A percentile compares a stretch with the other conserved stretches of the same genome.
phyloP scores from a whole-genome alignment of 1,140 invertebrate genomes.

The Philopotamus ludificatus region DNA sequence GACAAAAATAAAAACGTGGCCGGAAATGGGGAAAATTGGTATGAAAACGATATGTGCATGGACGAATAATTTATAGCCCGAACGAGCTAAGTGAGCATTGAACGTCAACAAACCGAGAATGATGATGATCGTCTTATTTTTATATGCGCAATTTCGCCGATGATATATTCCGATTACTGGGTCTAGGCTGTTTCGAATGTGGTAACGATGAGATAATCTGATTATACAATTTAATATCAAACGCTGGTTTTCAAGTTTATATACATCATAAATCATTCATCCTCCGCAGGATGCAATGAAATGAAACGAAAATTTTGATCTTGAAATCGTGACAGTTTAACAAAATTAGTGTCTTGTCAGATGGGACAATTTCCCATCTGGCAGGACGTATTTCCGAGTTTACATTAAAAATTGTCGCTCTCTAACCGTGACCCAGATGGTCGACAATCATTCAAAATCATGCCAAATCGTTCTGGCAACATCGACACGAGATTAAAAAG shows the following conservation, averaged over 20 bases:
- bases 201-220: too few relatives aligned
- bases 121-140: too few relatives aligned
- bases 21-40: too few relatives aligned
- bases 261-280: neutral
- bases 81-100: too few relatives aligned
- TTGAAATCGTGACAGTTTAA: neutral
- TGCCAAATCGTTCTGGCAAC: constrained; percentile 26
- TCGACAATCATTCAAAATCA: constrained; percentile 11
- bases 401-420: neutral
- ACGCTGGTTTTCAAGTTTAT: neutral
- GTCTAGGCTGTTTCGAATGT: too few relatives aligned
- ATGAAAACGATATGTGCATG: too few relatives aligned
- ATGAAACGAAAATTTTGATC: neutral
- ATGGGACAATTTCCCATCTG: neutral
- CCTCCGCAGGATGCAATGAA: neutral
- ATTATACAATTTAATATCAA: too few relatives aligned
- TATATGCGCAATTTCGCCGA: too few relatives aligned
- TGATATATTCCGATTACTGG: neutral
- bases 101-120: too few relatives aligned
- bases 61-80: too few relatives aligned
- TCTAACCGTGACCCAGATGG: constrained; percentile 28
- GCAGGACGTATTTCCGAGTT: neutral
- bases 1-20: too few relatives aligned
- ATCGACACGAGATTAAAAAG: neutral
- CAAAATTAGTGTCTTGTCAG: neutral